A percentile compares a stretch with the other conserved stretches of the same genome.
phyloP scores from a whole-genome alignment of 2,797 vertebrate species.

The Bradypodion pumilum region DNA sequence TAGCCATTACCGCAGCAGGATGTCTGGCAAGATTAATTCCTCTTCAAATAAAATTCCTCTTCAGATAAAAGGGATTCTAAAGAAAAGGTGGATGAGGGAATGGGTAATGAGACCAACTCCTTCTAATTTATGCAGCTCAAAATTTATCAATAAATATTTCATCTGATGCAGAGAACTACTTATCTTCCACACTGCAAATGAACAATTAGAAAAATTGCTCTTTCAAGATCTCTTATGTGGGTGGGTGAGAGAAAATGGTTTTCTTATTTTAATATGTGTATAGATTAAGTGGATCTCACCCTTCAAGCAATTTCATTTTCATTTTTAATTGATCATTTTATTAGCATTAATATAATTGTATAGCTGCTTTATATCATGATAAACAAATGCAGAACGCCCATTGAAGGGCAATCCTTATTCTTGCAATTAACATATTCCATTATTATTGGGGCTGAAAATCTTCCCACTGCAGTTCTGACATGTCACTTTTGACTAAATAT shows the following conservation, averaged over 20 bases:
- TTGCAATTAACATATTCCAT: background rate
- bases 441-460: background rate
- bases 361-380: background rate
- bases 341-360: background rate
- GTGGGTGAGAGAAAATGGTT: constrained; percentile 7
- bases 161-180: constrained; percentile 61
- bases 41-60: too few relatives aligned
- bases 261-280: constrained; percentile 45
- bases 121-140: constrained; percentile 45
- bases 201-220: constrained; percentile 57
- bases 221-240: constrained; percentile 14
- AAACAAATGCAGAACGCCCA: background rate
- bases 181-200: too few relatives aligned
- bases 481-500: too few relatives aligned
- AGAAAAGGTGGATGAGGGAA: constrained; percentile 47
- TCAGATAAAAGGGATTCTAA: background rate
- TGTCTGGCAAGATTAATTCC: too few relatives aligned
- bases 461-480: too few relatives aligned
- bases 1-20: too few relatives aligned
- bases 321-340: background rate
- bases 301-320: constrained; percentile 35
- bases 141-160: constrained; percentile 71
- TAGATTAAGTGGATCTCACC: constrained; percentile 58
- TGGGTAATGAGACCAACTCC: background rate
- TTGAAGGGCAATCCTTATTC: background rate